Percentiles rank a stretch among this genome's conserved stretches.
Evolutionary conservation across 2,113 vertebrate species (phyloP).

Genomic region (Tachycineta bicolor): DNA sequence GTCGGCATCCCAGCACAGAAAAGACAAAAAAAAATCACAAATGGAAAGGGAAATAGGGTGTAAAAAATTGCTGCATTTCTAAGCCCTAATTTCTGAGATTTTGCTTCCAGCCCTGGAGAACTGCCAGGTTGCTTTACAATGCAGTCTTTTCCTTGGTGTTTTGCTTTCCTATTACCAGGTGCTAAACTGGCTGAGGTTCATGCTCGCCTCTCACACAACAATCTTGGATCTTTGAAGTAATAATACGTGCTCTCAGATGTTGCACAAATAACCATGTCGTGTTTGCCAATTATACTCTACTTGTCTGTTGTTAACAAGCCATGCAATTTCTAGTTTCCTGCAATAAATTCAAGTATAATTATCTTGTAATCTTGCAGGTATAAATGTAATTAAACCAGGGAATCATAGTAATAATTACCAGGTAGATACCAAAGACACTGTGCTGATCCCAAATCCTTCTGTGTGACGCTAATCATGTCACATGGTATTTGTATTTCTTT

Average conservation of each 20-base stretch:
- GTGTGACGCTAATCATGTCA: background rate
- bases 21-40: background rate
- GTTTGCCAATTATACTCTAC: constrained; percentile 20
- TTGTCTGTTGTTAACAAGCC: constrained; percentile 44
- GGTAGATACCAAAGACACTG: background rate
- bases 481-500: constrained; percentile 12
- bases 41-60: background rate
- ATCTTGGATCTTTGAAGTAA: background rate
- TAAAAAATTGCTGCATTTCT: background rate
- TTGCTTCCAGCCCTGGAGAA: background rate
- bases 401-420: background rate
- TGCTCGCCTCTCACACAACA: background rate
- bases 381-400: constrained; percentile 27
- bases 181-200: background rate
- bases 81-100: background rate
- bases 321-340: constrained; percentile 13
- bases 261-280: background rate
- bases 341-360: constrained; percentile 20
- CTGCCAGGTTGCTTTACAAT: background rate
- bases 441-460: background rate
- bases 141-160: background rate
- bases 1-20: background rate
- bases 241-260: background rate
- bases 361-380: constrained; percentile 26
- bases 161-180: background rate